A percentile compares a stretch with the other conserved stretches of the same genome.
Evolutionary conservation across 1,140 invertebrate genomes (phyloP).

Genomic region (Drosophila repleta): DNA sequence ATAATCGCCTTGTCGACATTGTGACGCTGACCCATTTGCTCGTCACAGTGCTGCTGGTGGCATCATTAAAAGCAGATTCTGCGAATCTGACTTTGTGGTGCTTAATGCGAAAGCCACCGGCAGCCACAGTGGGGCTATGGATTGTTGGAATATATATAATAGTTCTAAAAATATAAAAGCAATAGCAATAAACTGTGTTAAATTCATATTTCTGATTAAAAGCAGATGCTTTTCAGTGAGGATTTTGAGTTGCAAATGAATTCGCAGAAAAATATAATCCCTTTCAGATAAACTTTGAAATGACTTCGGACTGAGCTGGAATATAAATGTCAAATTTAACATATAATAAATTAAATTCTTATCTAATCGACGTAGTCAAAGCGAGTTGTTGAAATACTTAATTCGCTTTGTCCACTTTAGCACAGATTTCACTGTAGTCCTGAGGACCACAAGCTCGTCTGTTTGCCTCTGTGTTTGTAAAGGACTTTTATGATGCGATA

Average conservation of each 20-base stretch:
- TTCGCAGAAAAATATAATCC: no score
- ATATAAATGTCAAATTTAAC: no score
- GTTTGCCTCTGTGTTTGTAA: not conserved
- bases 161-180: not conserved
- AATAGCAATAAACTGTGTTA: no score
- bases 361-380: not conserved
- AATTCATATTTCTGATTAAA: no score
- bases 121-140: not conserved
- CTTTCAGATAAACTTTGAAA: no score
- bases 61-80: slow-evolving; percentile 67
- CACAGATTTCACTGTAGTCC: slow-evolving; percentile 15
- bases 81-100: slow-evolving; percentile 22
- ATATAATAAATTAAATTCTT: no score
- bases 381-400: not conserved
- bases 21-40: slow-evolving; percentile 3
- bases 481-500: slow-evolving; percentile 15
- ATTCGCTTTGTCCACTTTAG: not conserved
- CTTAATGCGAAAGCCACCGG: not conserved
- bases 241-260: no score
- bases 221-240: no score
- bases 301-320: no score
- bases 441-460: not conserved
- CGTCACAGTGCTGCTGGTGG: not conserved
- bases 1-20: slow-evolving; percentile 54
- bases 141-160: not conserved